Evolutionary conservation across 92 coral and sea anemone genomes (phyloP).

Genomic region (Diadumene lineata): DNA sequence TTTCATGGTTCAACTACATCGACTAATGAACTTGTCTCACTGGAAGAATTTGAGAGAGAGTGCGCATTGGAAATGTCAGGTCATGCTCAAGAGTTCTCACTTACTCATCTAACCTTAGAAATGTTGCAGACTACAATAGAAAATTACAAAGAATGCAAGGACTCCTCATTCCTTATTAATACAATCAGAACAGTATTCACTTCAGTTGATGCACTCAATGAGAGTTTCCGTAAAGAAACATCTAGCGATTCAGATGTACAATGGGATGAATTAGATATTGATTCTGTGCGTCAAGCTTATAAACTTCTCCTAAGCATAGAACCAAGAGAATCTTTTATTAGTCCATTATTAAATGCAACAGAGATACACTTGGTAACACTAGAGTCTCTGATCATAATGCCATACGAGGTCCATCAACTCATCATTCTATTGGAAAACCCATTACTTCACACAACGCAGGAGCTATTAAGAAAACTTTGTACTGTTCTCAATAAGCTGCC

Average conservation of each 20-base stretch:
- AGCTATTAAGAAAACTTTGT: constrained; percentile 74
- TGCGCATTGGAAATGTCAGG: constrained; percentile 98
- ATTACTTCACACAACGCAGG: constrained; percentile 64
- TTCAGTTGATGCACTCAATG: constrained; percentile 93
- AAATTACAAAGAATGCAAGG: constrained; percentile 78
- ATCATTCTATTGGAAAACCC: constrained; percentile 86
- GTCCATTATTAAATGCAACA: constrained; percentile 74
- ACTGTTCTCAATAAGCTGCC: constrained; percentile 58
- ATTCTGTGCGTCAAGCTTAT: constrained; percentile 79
- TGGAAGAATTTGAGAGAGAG: constrained; percentile 93
- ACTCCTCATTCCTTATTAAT: constrained; percentile 83
- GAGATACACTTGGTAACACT: constrained; percentile 88
- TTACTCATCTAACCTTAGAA: constrained; percentile 83
- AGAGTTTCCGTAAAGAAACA: constrained; percentile 61
- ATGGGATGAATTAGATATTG: constrained; percentile 55
- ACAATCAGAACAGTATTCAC: constrained; percentile 95
- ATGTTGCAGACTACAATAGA: constrained; percentile 80
- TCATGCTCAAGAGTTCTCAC: constrained; percentile 79
- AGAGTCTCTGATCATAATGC: constrained; percentile 54
- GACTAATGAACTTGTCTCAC: constrained; percentile 53
- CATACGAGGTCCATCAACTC: constrained; percentile 76
- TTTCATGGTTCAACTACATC: constrained; percentile 73
- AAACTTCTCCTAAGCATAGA: constrained; percentile 64
- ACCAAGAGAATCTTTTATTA: constrained; percentile 68
- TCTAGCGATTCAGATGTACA: constrained; percentile 15